A percentile compares a stretch with the other conserved stretches of the same genome.
Evolutionary conservation across 2,797 vertebrate species (phyloP).

Genomic region (Mallotus villosus): DNA sequence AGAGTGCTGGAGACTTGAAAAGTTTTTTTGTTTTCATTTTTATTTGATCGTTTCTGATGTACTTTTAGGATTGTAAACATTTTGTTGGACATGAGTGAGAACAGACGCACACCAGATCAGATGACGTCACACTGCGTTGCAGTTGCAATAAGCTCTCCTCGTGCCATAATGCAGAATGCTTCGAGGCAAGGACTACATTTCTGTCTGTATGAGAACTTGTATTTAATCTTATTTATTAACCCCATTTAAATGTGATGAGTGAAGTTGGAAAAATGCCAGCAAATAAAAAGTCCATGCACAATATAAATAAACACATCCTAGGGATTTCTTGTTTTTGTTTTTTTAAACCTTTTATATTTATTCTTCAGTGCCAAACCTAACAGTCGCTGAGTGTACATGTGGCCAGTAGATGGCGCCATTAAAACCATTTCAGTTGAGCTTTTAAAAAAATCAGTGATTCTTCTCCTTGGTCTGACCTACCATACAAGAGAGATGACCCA

Average conservation of each 20-base stretch:
- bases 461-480: not conserved
- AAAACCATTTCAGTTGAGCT: not conserved
- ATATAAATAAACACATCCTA: not conserved
- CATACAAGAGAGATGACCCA: too few species aligned
- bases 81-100: not conserved
- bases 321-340: too few species aligned
- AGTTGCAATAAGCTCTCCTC: not conserved
- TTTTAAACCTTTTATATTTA: not conserved
- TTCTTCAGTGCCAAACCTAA: not conserved
- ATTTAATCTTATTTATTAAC: conserved; percentile 61
- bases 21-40: conserved; percentile 63
- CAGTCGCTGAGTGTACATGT: not conserved
- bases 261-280: conserved; percentile 65
- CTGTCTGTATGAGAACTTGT: conserved; percentile 59
- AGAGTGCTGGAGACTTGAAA: conserved; percentile 12
- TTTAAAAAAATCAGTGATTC: not conserved
- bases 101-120: not conserved
- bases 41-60: conserved; percentile 49
- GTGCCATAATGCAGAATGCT: not conserved
- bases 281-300: conserved; percentile 25
- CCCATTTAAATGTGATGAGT: conserved; percentile 67
- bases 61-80: not conserved
- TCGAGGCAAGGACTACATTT: conserved; percentile 37
- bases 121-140: not conserved
- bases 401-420: not conserved